Conservation (phyloP, 2,888 invertebrate genomes). For the Napeogenes inachia region DNA sequence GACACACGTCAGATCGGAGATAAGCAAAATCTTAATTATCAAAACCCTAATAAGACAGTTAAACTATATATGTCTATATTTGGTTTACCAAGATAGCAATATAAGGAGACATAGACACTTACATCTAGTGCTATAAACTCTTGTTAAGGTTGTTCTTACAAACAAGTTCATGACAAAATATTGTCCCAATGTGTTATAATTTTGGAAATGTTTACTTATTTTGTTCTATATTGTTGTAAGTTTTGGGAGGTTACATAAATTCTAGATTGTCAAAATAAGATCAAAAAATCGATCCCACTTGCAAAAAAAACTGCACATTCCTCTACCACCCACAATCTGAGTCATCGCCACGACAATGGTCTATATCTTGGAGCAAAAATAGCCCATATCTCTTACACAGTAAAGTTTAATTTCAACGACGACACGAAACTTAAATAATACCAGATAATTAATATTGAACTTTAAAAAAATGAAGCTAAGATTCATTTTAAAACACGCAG, state of each 20-base stretch:
- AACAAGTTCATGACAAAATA: neutral
- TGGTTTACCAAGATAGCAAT: neutral
- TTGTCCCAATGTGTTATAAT: neutral
- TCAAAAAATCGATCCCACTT: neutral
- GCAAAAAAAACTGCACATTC: conserved; percentile 1
- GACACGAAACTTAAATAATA: neutral
- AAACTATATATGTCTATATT: neutral
- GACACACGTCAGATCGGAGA: neutral
- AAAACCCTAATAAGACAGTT: neutral
- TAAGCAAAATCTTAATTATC: neutral
- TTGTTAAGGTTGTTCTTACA: neutral
- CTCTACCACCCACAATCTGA: conserved; percentile 1
- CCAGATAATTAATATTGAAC: neutral
- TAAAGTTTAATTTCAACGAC: neutral
- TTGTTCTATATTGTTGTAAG: neutral
- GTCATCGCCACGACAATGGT: neutral
- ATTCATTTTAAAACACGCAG: neutral
- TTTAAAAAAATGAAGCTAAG: neutral
- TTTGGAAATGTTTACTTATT: neutral
- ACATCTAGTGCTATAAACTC: neutral
- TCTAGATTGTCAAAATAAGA: neutral
- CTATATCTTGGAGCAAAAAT: neutral
- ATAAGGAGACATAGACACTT: neutral
- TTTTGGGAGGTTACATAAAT: no score
- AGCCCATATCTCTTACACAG: neutral